Evolutionary conservation across 53 echinoderm and acorn worm species (phyloP).

Genomic region (Holothuria leucospilota): DNA sequence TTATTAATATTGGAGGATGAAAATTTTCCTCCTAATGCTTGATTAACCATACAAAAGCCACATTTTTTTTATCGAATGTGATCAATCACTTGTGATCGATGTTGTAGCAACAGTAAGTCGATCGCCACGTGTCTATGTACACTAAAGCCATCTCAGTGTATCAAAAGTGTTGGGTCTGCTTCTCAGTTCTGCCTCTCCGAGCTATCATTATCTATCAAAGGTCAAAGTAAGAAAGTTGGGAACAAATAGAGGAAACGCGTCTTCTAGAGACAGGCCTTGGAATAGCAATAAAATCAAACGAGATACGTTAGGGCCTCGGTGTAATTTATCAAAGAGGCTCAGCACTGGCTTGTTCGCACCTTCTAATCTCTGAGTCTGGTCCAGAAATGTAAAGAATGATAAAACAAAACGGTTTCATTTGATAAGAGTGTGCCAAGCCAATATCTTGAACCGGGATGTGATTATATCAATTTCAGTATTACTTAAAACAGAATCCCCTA

Average conservation of each 20-base stretch:
- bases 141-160: too few species aligned
- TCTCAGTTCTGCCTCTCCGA: too few species aligned
- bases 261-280: conserved; percentile 19
- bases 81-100: too few species aligned
- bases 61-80: too few species aligned
- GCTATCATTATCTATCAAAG: conserved; percentile 6
- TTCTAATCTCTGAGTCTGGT: conserved; percentile 32
- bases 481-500: conserved; percentile 38
- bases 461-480: conserved; percentile 42
- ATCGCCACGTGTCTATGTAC: too few species aligned
- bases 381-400: conserved; percentile 14
- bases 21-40: too few species aligned
- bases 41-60: too few species aligned
- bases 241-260: neutral
- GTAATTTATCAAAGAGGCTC: conserved; percentile 48
- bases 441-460: conserved; percentile 22
- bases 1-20: too few species aligned
- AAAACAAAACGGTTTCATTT: conserved; percentile 25
- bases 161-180: too few species aligned
- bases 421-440: conserved; percentile 28
- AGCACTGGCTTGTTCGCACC: conserved; percentile 32
- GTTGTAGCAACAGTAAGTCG: too few species aligned
- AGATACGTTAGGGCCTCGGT: conserved; percentile 24
- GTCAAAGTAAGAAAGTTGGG: conserved; percentile 1
- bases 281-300: conserved; percentile 19